A percentile compares a stretch with the other conserved stretches of the same genome.
phyloP scores from a whole-genome alignment of 1,140 invertebrate species.

The Kradibia gibbosae region DNA sequence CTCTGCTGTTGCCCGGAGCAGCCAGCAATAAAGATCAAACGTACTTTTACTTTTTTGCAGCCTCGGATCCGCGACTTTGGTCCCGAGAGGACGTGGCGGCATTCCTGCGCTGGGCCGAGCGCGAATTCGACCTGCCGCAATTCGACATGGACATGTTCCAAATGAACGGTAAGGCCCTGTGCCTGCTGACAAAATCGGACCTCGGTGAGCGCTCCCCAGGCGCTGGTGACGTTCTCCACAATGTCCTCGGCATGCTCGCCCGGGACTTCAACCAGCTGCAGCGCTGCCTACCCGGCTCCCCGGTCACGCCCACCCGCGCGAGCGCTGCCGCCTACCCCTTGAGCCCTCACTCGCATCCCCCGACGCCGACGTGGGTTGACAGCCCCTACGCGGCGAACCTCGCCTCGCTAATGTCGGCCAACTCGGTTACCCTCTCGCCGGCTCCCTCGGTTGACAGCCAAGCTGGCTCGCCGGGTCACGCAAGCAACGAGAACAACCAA shows the following conservation, averaged over 20 bases:
- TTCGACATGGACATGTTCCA: slow-evolving; percentile 96
- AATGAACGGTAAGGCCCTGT: slow-evolving; percentile 97
- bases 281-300: slow-evolving; percentile 84
- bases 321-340: slow-evolving; percentile 82
- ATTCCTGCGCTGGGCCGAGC: slow-evolving; percentile 93
- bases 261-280: slow-evolving; percentile 84
- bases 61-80: slow-evolving; percentile 91
- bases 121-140: slow-evolving; percentile 92
- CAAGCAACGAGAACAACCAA: slow-evolving; percentile 55
- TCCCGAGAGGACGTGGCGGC: slow-evolving; percentile 89
- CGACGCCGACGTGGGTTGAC: slow-evolving; percentile 84
- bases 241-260: slow-evolving; percentile 90
- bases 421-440: slow-evolving; percentile 90
- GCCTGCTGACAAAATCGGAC: slow-evolving; percentile 90
- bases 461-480: slow-evolving; percentile 86
- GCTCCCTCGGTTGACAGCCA: slow-evolving; percentile 91
- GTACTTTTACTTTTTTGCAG: slow-evolving; percentile 63
- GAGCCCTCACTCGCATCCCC: slow-evolving; percentile 83
- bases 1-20: too few species aligned
- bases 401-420: slow-evolving; percentile 78
- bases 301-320: slow-evolving; percentile 87
- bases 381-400: slow-evolving; percentile 77
- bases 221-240: slow-evolving; percentile 93
- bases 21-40: background rate
- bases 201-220: slow-evolving; percentile 91